Percentiles rank a stretch among this genome's conserved stretches.
phyloP scores from a whole-genome alignment of 1,140 invertebrate species.

The Oppia nitens region DNA sequence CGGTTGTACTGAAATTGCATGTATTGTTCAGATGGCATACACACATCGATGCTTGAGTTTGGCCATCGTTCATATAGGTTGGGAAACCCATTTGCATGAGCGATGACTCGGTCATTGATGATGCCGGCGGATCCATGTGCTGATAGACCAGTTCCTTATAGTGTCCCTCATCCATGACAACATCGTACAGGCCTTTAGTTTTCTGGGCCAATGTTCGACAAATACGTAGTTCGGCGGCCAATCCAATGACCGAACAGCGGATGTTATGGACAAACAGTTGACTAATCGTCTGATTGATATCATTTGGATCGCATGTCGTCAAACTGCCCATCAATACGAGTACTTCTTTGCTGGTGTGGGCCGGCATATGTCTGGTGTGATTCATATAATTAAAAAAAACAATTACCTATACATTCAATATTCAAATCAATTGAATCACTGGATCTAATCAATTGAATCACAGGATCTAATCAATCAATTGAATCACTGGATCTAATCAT shows the following conservation, averaged over 20 bases:
- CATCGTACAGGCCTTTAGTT: constrained; percentile 57
- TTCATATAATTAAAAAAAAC: neutral
- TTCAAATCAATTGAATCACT: constrained; percentile 1
- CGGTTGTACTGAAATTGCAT: constrained; percentile 27
- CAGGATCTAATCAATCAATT: neutral
- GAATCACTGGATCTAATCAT: neutral
- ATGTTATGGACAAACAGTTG: constrained; percentile 44
- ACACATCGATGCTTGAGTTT: constrained; percentile 35
- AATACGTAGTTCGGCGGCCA: constrained; percentile 84
- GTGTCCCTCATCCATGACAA: constrained; percentile 80
- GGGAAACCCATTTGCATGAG: constrained; percentile 38
- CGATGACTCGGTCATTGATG: constrained; percentile 37
- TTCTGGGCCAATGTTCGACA: constrained; percentile 63
- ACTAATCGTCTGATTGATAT: constrained; percentile 71
- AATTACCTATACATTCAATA: neutral
- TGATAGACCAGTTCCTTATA: constrained; percentile 49
- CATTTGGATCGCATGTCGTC: constrained; percentile 88
- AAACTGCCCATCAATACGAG: constrained; percentile 70
- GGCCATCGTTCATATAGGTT: constrained; percentile 29
- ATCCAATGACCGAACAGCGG: constrained; percentile 77
- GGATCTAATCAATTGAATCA: neutral
- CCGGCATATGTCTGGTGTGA: constrained; percentile 51
- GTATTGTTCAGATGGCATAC: constrained; percentile 16
- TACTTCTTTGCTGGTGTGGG: constrained; percentile 60
- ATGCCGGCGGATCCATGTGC: constrained; percentile 72